Conservation (phyloP, 2,113 vertebrate species). For the Paradoxurus hermaphroditus region DNA sequence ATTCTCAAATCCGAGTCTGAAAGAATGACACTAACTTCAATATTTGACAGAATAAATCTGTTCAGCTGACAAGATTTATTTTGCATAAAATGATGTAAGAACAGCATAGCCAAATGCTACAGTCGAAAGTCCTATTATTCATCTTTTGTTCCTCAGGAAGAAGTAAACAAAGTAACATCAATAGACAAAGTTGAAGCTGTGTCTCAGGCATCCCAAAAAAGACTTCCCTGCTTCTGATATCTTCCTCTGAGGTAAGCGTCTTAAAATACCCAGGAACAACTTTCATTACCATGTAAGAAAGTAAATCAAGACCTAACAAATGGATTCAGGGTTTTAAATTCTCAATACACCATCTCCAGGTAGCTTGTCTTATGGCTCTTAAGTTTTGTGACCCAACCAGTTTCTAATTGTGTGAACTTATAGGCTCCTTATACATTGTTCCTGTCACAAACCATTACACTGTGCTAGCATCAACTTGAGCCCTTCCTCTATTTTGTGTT, state of each 20-base stretch:
- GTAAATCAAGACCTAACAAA: not conserved
- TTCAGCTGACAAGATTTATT: not conserved
- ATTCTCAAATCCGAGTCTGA: not conserved
- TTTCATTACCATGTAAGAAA: not conserved
- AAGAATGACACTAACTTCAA: not conserved
- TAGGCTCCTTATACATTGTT: fast-evolving
- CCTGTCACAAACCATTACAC: not conserved
- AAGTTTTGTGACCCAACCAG: not conserved
- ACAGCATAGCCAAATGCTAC: not conserved
- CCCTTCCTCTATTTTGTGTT: not conserved
- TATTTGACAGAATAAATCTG: not conserved
- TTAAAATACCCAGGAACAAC: not conserved
- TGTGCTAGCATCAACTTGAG: not conserved
- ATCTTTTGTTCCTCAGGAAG: not conserved
- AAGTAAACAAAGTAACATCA: not conserved
- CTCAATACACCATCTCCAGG: not conserved
- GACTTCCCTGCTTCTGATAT: not conserved
- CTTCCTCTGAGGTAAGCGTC: not conserved
- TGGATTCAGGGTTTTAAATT: not conserved
- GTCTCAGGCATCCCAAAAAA: not conserved
- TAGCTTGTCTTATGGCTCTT: not conserved
- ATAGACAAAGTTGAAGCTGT: not conserved
- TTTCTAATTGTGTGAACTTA: not conserved
- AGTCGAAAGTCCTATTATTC: not conserved
- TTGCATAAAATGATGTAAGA: not conserved